Base-by-base conservation (phyloP, 2,888 invertebrate species). In the Eupithecia inturbata region DNA sequence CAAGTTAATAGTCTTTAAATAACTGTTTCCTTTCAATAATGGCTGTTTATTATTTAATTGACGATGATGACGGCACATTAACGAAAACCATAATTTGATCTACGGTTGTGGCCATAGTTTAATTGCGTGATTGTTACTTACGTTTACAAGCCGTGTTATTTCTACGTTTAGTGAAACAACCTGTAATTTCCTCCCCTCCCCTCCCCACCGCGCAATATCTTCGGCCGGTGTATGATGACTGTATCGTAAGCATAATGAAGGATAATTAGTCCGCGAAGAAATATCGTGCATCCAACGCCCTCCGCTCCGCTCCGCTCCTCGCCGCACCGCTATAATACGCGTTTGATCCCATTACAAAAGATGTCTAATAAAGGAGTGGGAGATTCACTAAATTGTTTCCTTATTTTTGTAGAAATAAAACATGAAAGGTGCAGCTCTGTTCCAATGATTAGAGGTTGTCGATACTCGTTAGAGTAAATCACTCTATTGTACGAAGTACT, bases 181-280 rank as follows among this genome's bases (percentile, higher is more conserved):
- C 70, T 49, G 68, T 70, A 57, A 76, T 73, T 71, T 68, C 57
- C 49, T 2, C 49, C 10, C 60, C 57, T 3, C 22, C 53, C 22
- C 22, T 0, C 22, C 53, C 22, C 22, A 22, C 22, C 53, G 53
- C 39, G 2, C 36, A 12, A 12, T 12, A 1, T 1, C 36, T 0
- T n/a, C 53, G 9, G n/a, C 26, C 57, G 57, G 57, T 57, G 26
- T 1, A 26, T 10, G 3, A 22, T 75, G 72, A 70, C 73, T 73
- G 78, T 71, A 74, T 77, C 78, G 74, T 80, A 78, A 79, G 77
- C 45, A 68, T 77, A 78, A 80, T 78, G 73, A 66, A 67, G 33
- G 73, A 72, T 76, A 78, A 78, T 80, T 75, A 78, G 72, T 45
- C 28, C 12, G 74, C 72, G 72, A 77, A 72, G 64, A 72, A 41